Evolutionary conservation across 2,888 invertebrate species (phyloP), one percentile per base, ranked within the genome.

Genomic region (Polydrusus cervinus): DNA sequence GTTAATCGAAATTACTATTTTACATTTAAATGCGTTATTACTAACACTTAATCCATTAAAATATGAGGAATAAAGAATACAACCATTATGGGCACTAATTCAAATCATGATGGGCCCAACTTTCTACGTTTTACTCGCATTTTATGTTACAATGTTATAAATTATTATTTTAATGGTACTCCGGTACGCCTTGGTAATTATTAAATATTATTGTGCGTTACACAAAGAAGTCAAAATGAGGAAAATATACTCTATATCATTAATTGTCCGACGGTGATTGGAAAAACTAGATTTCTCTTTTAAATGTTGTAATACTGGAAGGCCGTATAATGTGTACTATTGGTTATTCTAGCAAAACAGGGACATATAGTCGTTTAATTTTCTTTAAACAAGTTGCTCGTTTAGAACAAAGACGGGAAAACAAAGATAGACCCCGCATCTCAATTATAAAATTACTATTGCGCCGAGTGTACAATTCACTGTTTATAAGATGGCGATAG

Each of bases 121-220:
- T 70, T 70, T 70, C 69, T 70, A 70, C 34, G 16, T 11, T 66
- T 38, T 66, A 53, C 38, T 60, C 57, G 57, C 57, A 11, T 60
- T 60, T 60, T 38, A 11, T 18, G 14, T 18, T 11, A 60, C 18
- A 60, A n/a, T 14, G 34, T 38, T 40, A 60, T 60, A 60, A 60
- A 60, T 60, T 38, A 60, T 60, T 38, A 38, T 60, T 40, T 60
- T 60, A 60, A 60, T 60, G 14, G 57, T 60, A 38, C 38, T 60
- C 18, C 14, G 16, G 34, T 60, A 60, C 57, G 57, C 38, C 57
- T 60, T 16, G 30, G 30, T 38, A 34, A 60, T 60, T 38, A 60
- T 13, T 60, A 60, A 60, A 40, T 38, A 9, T 16, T 60, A 40
- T 34, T 60, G 57, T 60, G 57, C 38, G 57, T 60, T 60, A 38